Percentiles rank a stretch among this genome's conserved stretches.
Conservation (phyloP, 2,888 invertebrate species). For the Cerastoderma edule region DNA sequence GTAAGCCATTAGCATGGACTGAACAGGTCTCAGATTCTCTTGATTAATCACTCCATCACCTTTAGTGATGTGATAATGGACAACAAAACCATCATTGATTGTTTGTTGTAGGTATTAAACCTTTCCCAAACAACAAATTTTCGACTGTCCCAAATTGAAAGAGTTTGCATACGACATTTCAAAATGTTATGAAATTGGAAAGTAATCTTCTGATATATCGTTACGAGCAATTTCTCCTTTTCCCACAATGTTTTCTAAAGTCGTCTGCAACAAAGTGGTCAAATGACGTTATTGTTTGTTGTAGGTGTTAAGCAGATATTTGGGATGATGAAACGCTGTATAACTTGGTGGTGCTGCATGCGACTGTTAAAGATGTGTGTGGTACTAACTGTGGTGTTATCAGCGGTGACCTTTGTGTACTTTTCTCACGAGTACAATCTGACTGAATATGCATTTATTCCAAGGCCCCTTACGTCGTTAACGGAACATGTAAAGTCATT, state of each 20-base stretch:
- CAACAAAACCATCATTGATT: too few species aligned
- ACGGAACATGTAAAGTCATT: background rate
- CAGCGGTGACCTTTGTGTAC: background rate
- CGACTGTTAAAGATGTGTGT: background rate
- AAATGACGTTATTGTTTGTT: too few species aligned
- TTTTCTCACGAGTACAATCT: background rate
- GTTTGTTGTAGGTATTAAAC: too few species aligned
- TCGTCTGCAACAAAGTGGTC: too few species aligned
- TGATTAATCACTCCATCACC: too few species aligned
- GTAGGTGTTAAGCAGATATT: too few species aligned
- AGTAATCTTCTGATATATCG: constrained; percentile 1
- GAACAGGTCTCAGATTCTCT: too few species aligned
- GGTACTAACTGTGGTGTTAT: background rate
- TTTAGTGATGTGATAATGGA: too few species aligned
- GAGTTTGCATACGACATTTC: background rate
- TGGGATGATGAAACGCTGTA: background rate
- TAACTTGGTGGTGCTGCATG: background rate
- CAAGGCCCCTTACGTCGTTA: background rate
- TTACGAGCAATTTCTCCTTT: constrained; percentile 9
- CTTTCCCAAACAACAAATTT: background rate
- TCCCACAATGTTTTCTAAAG: background rate
- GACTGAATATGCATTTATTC: background rate
- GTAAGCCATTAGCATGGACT: too few species aligned
- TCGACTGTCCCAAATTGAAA: background rate
- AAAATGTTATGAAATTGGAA: background rate